Base-by-base conservation (phyloP, 2,888 invertebrate species). In the Drosophila engyochracea region DNA sequence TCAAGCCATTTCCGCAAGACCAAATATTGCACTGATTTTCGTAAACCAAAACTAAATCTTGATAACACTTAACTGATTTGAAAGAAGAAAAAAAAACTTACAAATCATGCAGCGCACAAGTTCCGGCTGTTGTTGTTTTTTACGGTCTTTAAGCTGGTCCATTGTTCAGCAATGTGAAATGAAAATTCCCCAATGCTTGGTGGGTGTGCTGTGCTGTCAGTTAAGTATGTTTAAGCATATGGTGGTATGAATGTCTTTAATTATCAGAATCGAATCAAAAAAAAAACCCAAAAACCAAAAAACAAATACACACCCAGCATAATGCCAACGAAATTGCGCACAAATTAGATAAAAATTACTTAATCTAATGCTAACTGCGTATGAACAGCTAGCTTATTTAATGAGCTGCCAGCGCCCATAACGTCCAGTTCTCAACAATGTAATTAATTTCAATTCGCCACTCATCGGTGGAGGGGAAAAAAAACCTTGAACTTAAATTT, bases 401-500 rank as follows among this genome's bases (percentile, higher is more conserved):
- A 88, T 69, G 76, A 79, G 76, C 73, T 79, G 70, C 67, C 88
- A 76, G 79, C 77, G 79, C 76, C 85, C 70, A 52, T 70, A 74
- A 85, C 64, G 49, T 62, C 54, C 67, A 62, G 52, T 33, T 66
- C 28, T 28, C n/a, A 55, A 7, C 37, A 61, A 57, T 74, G 80
- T 89, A 86, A 85, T 85, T 89, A 86, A 89, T 87, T 83, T 82
- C 71, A 54, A 89, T 87, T 89, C 87, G 79, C 89, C 84, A 87
- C 78, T 75, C 83, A 76, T 76, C 63, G 57, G 67, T 12, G 59
- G 47, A 7, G 19, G n/a, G 22, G 16, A 25, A 28, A 28, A 28
- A 57, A 44, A 59, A 39, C 87, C 87, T 87, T 89, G 87, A 87
- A 85, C 87, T 89, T 89, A 77, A 73, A 44, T 19, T 59, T 39